A percentile compares a stretch with the other conserved stretches of the same genome.
These are phyloP conservation scores for Oasisia sp. DNA, from an alignment of 2,888 invertebrate species.

Conservation along the genomic window DNA sequence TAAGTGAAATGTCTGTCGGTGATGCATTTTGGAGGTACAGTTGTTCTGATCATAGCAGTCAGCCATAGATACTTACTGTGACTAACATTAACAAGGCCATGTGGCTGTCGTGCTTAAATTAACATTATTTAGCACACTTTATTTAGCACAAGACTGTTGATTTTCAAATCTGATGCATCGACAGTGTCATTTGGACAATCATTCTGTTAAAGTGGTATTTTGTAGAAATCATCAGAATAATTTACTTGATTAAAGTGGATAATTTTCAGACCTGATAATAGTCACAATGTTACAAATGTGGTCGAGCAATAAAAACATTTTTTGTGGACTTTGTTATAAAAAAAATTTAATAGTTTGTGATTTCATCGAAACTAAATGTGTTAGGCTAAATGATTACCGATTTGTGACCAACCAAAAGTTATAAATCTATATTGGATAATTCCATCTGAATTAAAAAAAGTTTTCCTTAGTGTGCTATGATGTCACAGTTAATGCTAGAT, in stretches of 20 bases:
- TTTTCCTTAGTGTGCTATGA: neutral
- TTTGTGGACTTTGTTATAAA: neutral
- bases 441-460: neutral
- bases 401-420: no score
- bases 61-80: no score
- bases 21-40: slow-evolving; percentile 13
- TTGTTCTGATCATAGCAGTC: no score
- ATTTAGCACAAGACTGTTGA: neutral
- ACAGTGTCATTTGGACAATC: neutral
- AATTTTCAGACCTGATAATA: neutral
- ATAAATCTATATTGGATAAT: no score
- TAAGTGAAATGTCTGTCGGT: slow-evolving; percentile 35
- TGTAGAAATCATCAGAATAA: neutral
- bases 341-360: neutral
- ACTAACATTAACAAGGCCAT: neutral
- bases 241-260: neutral
- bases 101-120: neutral
- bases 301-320: neutral
- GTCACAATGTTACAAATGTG: neutral
- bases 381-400: no score
- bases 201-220: neutral
- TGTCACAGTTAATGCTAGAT: neutral
- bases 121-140: neutral
- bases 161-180: neutral
- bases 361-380: neutral